Percentiles rank a stretch among this genome's conserved stretches.
phyloP scores from a whole-genome alignment of 2,797 vertebrate genomes.

The Ambastaia sidthimunki region DNA sequence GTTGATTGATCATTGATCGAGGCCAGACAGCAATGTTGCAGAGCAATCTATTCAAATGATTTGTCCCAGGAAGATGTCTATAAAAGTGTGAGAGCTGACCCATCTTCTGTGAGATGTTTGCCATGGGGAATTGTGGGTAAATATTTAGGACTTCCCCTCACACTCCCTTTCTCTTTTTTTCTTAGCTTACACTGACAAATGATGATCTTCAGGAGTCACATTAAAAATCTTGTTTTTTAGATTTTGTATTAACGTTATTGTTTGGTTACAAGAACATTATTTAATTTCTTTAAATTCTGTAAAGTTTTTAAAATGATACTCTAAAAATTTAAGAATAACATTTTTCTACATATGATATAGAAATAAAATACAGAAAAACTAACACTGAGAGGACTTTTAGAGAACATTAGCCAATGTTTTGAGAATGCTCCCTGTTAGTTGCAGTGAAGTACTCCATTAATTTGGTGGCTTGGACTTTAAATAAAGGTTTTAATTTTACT shows the following conservation, averaged over 20 bases:
- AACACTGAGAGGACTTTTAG: too few species aligned
- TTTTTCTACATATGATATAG: too few species aligned
- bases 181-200: neutral
- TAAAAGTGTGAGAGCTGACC: neutral
- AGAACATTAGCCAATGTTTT: neutral
- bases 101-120: conserved; percentile 2
- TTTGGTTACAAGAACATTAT: too few species aligned
- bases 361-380: too few species aligned
- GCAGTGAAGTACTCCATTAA: neutral
- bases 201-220: neutral
- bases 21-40: neutral
- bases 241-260: too few species aligned
- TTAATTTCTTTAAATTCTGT: too few species aligned
- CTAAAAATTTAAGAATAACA: too few species aligned
- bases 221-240: neutral
- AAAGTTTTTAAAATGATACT: too few species aligned
- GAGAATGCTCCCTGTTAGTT: too few species aligned
- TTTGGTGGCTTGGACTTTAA: neutral
- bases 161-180: neutral
- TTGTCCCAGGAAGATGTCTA: neutral
- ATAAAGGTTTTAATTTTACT: neutral
- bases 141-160: neutral
- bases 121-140: neutral
- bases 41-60: neutral
- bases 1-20: conserved; percentile 39